These are phyloP conservation scores for Cerastis rubricosa DNA, from an alignment of 2,888 invertebrate species.

Conservation along the genomic window DNA sequence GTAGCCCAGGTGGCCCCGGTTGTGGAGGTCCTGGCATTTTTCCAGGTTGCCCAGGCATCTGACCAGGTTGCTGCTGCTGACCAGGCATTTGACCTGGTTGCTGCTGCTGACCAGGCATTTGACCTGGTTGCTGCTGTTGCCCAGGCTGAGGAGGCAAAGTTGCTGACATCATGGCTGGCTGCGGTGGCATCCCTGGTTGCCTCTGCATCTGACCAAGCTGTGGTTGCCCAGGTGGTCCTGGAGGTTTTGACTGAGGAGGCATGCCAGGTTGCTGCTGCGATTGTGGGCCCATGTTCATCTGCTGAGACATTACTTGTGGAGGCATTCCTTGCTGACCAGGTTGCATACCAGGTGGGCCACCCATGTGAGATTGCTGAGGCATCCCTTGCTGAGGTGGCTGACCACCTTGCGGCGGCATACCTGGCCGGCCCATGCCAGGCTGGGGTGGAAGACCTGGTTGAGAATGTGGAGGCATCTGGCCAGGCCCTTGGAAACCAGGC, in stretches of 20 bases:
- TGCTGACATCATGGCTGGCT: constrained; percentile 59
- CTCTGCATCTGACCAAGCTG: constrained; percentile 66
- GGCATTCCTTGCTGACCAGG: constrained; percentile 62
- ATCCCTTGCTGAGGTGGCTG: constrained; percentile 64
- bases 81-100: constrained; percentile 35
- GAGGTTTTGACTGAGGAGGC: constrained; percentile 53
- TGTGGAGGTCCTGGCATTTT: constrained; percentile 64
- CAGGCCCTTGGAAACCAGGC: constrained; percentile 63
- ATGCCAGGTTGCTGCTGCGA: constrained; percentile 60
- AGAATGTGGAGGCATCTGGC: constrained; percentile 72
- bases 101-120: constrained; percentile 31
- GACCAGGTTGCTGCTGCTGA: constrained; percentile 48
- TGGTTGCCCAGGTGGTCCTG: constrained; percentile 61
- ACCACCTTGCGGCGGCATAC: constrained; percentile 72
- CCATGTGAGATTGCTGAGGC: constrained; percentile 66
- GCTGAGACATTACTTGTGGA: constrained; percentile 66
- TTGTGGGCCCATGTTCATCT: constrained; percentile 63
- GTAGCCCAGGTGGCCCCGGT: constrained; percentile 61
- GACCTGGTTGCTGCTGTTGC: constrained; percentile 36
- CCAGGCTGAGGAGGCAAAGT: constrained; percentile 37
- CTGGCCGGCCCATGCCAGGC: constrained; percentile 64
- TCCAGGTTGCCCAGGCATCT: constrained; percentile 58
- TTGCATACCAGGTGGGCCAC: constrained; percentile 49
- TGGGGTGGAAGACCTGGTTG: constrained; percentile 67
- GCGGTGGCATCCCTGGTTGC: constrained; percentile 49